phyloP scores from a whole-genome alignment of 2,888 invertebrate species.

The Cetonia aurata region DNA sequence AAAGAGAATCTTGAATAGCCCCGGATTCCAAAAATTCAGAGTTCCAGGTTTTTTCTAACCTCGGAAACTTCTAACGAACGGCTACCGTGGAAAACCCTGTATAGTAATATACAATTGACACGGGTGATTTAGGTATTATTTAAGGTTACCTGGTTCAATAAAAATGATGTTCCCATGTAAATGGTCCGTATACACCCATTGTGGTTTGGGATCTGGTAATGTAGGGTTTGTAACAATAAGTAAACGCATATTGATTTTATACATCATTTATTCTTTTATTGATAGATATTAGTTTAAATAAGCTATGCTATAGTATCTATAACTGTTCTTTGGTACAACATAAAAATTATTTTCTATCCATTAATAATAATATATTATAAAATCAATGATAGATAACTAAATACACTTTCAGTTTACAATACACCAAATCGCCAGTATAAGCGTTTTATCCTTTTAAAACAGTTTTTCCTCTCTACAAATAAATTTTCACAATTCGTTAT shows the following conservation, averaged over 20 bases:
- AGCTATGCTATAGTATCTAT: slow-evolving; percentile 63
- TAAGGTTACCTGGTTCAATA: too few relatives aligned
- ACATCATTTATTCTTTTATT: slow-evolving; percentile 48
- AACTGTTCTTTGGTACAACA: slow-evolving; percentile 62
- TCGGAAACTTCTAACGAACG: too few relatives aligned
- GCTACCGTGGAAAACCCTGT: too few relatives aligned
- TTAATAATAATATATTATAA: slow-evolving; percentile 54
- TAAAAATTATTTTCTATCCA: slow-evolving; percentile 51
- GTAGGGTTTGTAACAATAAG: background rate
- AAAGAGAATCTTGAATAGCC: too few relatives aligned
- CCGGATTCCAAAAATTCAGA: too few relatives aligned
- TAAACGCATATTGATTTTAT: slow-evolving; percentile 30
- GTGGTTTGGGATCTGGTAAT: background rate
- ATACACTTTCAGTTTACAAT: slow-evolving; percentile 46
- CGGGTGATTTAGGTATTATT: too few relatives aligned
- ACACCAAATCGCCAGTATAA: slow-evolving; percentile 45
- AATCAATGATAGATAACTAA: slow-evolving; percentile 54
- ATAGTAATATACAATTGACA: too few relatives aligned
- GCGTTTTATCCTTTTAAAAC: slow-evolving; percentile 41
- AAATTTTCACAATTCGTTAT: slow-evolving; percentile 61
- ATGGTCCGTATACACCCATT: too few relatives aligned
- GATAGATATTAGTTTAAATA: slow-evolving; percentile 57
- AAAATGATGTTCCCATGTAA: too few relatives aligned
- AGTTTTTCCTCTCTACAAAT: slow-evolving; percentile 56
- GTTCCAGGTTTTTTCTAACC: too few relatives aligned